These are phyloP conservation scores for Malthinus seriepunctatus DNA, from an alignment of 2,888 invertebrate species.

Conservation along the genomic window DNA sequence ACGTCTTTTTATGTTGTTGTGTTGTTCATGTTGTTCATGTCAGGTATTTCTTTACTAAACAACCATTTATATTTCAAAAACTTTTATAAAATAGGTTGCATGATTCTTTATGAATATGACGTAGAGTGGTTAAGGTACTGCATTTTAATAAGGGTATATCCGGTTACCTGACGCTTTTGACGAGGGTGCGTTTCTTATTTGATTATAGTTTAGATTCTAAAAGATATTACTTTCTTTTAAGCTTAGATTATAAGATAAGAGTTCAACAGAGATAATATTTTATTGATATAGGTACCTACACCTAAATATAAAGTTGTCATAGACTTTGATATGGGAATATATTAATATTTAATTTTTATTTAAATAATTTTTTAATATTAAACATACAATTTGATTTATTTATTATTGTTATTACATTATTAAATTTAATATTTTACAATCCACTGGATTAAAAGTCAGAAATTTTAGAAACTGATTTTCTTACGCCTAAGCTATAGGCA, in stretches of 20 bases:
- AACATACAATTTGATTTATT: background rate
- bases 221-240: slow-evolving; percentile 19
- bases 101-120: slow-evolving; percentile 33
- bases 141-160: slow-evolving; percentile 34
- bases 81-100: slow-evolving; percentile 18
- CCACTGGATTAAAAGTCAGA: no score
- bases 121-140: slow-evolving; percentile 27
- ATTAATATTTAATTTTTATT: background rate
- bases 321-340: background rate
- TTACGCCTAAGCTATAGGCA: no score
- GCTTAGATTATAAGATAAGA: slow-evolving; percentile 3
- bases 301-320: slow-evolving; percentile 1
- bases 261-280: slow-evolving; percentile 13
- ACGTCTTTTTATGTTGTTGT: no score
- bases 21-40: background rate
- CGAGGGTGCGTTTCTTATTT: slow-evolving; percentile 31
- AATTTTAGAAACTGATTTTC: no score
- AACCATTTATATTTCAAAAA: slow-evolving; percentile 18
- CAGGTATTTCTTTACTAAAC: slow-evolving; percentile 1
- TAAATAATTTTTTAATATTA: slow-evolving; percentile 5
- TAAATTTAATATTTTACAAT: no score
- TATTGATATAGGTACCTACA: slow-evolving; percentile 1
- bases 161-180: slow-evolving; percentile 33
- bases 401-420: no score
- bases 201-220: slow-evolving; percentile 25